These are phyloP conservation scores for Gari tellinella DNA, from an alignment of 2,888 invertebrate genomes.

Conservation along the genomic window DNA sequence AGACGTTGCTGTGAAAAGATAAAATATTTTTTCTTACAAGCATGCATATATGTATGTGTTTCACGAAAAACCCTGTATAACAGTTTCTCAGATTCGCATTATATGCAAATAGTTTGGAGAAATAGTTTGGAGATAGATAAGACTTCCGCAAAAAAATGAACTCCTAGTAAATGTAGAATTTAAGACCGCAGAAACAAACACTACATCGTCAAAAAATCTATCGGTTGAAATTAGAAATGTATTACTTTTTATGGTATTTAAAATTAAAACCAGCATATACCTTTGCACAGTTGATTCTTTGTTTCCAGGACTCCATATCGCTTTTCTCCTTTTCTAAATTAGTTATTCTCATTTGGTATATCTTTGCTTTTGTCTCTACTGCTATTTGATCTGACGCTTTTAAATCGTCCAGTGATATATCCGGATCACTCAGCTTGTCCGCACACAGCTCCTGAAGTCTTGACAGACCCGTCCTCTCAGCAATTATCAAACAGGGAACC, in stretches of 20 bases:
- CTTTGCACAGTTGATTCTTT: constrained; percentile 45
- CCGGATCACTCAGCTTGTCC: constrained; percentile 25
- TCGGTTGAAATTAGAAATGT: no score
- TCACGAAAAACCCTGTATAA: no score
- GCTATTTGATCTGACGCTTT: constrained; percentile 42
- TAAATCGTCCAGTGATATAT: constrained; percentile 32
- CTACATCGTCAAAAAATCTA: no score
- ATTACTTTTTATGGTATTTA: no score
- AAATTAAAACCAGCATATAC: constrained; percentile 4
- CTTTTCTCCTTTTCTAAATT: constrained; percentile 52
- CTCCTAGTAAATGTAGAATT: no score
- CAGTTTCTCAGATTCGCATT: no score
- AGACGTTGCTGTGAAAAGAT: constrained; percentile 48
- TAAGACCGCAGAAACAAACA: no score
- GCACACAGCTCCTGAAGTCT: constrained; percentile 29
- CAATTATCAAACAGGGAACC: constrained; percentile 43
- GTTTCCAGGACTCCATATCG: constrained; percentile 42
- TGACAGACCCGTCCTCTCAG: constrained; percentile 48
- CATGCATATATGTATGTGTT: no score
- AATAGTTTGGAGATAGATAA: no score
- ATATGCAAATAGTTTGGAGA: no score
- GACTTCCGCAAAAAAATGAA: no score
- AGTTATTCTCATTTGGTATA: constrained; percentile 52
- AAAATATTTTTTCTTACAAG: no score
- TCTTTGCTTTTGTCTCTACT: constrained; percentile 47